phyloP scores from a whole-genome alignment of 2,797 vertebrate genomes.

The Gallinago stenura region DNA sequence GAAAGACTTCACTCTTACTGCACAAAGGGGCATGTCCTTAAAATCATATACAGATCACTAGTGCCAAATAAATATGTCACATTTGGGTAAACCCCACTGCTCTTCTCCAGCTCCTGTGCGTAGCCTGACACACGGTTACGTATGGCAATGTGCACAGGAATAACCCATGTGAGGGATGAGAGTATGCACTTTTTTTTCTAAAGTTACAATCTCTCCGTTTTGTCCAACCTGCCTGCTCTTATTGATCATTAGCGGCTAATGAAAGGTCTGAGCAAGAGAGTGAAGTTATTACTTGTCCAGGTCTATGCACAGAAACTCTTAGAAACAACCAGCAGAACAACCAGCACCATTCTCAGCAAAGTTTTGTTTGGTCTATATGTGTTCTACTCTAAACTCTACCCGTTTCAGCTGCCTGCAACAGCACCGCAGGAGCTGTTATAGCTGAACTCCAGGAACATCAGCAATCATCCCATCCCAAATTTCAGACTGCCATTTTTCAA shows the following conservation, averaged over 20 bases:
- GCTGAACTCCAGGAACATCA: not conserved
- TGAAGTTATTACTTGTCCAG: not conserved
- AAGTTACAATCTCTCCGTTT: not conserved
- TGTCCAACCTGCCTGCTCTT: not conserved
- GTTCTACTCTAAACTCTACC: not conserved
- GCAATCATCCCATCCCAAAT: conserved; percentile 1
- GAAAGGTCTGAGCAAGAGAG: not conserved
- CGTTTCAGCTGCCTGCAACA: not conserved
- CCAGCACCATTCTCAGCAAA: not conserved
- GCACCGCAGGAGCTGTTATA: not conserved
- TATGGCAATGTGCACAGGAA: not conserved
- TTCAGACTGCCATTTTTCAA: not conserved
- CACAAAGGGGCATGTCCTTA: not conserved
- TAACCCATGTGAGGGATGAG: not conserved
- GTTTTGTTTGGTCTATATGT: not conserved
- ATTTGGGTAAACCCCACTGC: not conserved
- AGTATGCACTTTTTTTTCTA: not conserved
- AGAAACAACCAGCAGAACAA: not conserved
- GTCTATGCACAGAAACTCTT: rapidly evolving
- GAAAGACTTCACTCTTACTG: not conserved
- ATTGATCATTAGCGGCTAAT: not conserved
- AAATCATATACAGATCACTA: not conserved
- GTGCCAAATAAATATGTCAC: not conserved
- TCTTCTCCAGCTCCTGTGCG: not conserved
- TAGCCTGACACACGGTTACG: rapidly evolving